Base-by-base conservation (phyloP, 1,140 invertebrate species). In the Nomia melanderi region DNA sequence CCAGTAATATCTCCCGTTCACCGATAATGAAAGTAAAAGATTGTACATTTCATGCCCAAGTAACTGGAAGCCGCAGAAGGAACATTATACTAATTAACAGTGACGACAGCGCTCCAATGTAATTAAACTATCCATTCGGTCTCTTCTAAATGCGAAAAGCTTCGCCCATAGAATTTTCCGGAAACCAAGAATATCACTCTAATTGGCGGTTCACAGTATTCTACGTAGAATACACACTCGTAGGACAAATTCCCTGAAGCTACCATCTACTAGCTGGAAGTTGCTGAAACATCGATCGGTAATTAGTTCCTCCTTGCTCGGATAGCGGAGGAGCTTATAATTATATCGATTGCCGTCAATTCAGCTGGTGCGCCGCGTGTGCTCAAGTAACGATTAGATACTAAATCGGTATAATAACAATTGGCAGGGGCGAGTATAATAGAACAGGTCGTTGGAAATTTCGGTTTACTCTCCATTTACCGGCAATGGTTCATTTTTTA, bases 321-420 rank as follows among this genome's bases (percentile, higher is more conserved):
- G 25, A n/a, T 53, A 63, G 53, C 33, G 39, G 54, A n/a, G 36
- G 9, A 25, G 20, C 8, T 27, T 78, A 81, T 69, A 82, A 81
- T 82, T 82, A 82, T 53, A 59, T 81, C 36, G 47, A 59, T 67
- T 36, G n/a, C 20, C 23, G 14, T 9, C 50, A 25, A 50, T 78
- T 41, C 53, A 20, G 17, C 25, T 33, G 23, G 29, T 12, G 33
- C 23, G 39, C 1, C 41, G 14, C 41, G 8, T 14, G 36, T 62
- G 44, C 66, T 69, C n/a, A 39, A 36, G 73, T 14, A n/a, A 31
- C 14, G 64, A 72, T 65, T 69, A 67, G 25, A 73, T 69, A 59
- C 36, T 36, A 25, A 59, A 57, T 69, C 69, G 80, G 69, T 81
- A 73, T 50, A 60, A 81, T 77, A 78, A 83, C 78, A 82, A 83